Percentiles rank a stretch among this genome's conserved stretches.
These are phyloP conservation scores for Agrochola lychnidis DNA, from an alignment of 2,888 invertebrate species.

Conservation along the genomic window DNA sequence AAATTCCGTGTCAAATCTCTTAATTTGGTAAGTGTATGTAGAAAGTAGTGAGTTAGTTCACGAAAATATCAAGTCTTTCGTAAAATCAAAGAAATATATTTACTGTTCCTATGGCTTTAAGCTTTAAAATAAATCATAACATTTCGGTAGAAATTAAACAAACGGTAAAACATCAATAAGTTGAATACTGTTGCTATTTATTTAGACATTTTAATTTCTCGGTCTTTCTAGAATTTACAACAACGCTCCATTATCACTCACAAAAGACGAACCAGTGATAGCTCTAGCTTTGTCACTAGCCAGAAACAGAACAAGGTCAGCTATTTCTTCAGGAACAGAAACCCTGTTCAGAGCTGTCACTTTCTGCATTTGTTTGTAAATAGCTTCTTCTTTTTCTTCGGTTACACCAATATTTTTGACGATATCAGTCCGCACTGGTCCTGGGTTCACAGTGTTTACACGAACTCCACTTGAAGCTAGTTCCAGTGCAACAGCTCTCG, in stretches of 20 bases:
- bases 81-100: background rate
- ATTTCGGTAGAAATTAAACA: background rate
- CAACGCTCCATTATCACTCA: constrained; percentile 39
- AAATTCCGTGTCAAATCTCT: background rate
- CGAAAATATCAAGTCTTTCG: background rate
- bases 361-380: background rate
- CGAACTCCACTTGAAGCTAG: constrained; percentile 33
- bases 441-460: constrained; percentile 37
- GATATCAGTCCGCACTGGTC: constrained; percentile 35
- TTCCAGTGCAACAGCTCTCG: constrained; percentile 25
- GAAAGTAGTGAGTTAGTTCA: too few species aligned
- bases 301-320: constrained; percentile 36
- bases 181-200: background rate
- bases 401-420: constrained; percentile 19
- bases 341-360: constrained; percentile 17
- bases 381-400: background rate
- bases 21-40: too few species aligned
- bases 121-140: background rate
- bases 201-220: background rate
- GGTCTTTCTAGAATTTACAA: background rate
- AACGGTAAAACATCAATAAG: background rate
- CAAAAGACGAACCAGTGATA: constrained; percentile 38
- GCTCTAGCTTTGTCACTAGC: constrained; percentile 36
- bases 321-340: constrained; percentile 82
- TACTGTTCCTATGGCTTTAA: background rate